Conservation (phyloP, 2,797 vertebrate genomes). For the Lagorchestes hirsutus region DNA sequence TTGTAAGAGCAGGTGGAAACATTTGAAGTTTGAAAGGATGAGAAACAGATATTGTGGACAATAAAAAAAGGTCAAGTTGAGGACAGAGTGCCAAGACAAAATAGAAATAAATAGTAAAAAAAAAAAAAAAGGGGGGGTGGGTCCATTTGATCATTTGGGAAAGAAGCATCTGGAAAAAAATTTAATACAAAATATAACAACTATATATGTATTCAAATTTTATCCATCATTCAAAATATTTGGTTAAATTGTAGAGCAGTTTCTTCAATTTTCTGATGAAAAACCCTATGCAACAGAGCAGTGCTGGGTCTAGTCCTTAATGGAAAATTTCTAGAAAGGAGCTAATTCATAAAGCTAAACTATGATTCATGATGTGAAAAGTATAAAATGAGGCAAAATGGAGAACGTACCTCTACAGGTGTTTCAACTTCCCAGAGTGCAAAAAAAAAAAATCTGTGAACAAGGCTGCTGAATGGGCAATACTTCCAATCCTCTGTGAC, state of each 20-base stretch:
- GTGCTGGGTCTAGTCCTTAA: neutral
- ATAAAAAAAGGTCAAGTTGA: neutral
- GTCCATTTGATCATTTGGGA: neutral
- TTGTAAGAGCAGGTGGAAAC: neutral
- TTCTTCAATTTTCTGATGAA: neutral
- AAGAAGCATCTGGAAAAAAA: neutral
- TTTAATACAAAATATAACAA: neutral
- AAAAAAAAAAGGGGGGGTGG: no score
- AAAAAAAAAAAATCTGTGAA: neutral
- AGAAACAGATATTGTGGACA: neutral
- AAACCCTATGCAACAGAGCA: neutral
- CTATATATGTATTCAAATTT: neutral
- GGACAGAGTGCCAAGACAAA: neutral
- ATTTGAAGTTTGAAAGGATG: neutral
- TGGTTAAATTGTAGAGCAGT: neutral
- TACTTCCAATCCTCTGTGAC: neutral
- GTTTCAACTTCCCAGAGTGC: neutral
- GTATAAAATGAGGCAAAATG: conserved; percentile 3
- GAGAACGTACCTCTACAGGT: neutral
- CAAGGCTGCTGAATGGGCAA: neutral
- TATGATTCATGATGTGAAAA: neutral
- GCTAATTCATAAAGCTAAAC: neutral
- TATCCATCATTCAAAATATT: neutral
- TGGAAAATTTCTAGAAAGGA: neutral
- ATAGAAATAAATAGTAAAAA: neutral